Conservation (phyloP, 2,113 vertebrate genomes). For the Cebus imitator region DNA sequence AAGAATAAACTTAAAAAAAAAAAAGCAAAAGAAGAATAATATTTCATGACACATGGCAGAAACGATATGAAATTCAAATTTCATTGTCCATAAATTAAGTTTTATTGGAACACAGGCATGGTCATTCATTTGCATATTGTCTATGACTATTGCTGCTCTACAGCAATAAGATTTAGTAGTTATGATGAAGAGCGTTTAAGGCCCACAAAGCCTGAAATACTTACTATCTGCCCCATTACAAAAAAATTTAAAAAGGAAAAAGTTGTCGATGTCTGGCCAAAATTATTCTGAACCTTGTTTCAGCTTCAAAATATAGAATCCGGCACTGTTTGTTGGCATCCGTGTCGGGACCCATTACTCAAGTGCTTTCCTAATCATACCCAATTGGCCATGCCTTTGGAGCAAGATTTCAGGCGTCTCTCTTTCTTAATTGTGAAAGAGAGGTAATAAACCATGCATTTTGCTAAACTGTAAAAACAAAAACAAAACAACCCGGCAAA, state of each 20-base stretch:
- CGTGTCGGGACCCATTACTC: rapidly evolving
- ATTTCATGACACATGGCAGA: not conserved
- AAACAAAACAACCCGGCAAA: not conserved
- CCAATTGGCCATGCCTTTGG: rapidly evolving
- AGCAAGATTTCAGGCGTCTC: no score
- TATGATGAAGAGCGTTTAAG: rapidly evolving
- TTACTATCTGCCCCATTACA: not conserved
- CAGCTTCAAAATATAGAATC: not conserved
- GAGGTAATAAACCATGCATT: not conserved
- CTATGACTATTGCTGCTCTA: not conserved
- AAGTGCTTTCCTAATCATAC: rapidly evolving
- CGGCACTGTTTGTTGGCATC: not conserved
- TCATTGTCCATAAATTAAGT: not conserved
- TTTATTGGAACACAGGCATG: not conserved
- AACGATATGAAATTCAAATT: not conserved
- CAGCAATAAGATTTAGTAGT: no score
- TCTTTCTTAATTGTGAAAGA: not conserved
- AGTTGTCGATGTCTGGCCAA: not conserved
- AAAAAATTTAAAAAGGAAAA: no score
- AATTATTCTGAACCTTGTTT: not conserved
- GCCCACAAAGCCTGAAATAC: not conserved
- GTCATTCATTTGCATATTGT: not conserved
- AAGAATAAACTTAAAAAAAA: not conserved
- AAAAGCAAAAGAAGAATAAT: not conserved
- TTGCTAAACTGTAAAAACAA: not conserved